A percentile compares a stretch with the other conserved stretches of the same genome.
These are phyloP conservation scores for Chaenogobius annularis DNA, from an alignment of 2,113 vertebrate genomes.

Conservation along the genomic window DNA sequence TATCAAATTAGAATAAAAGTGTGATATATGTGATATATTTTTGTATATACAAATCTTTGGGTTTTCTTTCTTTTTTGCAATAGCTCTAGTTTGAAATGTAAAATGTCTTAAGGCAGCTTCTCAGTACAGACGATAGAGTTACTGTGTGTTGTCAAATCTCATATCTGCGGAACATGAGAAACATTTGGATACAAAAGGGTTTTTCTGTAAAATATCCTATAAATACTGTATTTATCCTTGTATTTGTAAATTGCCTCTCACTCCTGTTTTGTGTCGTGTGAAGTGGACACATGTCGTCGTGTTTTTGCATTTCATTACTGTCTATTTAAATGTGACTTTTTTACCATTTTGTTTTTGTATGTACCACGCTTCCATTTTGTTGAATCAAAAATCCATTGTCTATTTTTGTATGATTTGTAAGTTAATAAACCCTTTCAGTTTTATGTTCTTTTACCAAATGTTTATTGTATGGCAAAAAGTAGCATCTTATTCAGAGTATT, in stretches of 20 bases:
- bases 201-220: conserved; percentile 95
- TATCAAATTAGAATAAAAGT: conserved; percentile 82
- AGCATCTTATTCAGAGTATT: conserved; percentile 97
- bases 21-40: conserved; percentile 88
- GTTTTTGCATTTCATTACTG: conserved; percentile 83
- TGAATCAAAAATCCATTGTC: conserved; percentile 86
- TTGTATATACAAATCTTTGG: conserved; percentile 85
- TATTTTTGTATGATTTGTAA: conserved; percentile 99
- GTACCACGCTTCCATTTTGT: conserved; percentile 87
- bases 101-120: conserved; percentile 93
- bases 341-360: conserved; percentile 58
- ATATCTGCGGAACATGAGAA: conserved; percentile 81
- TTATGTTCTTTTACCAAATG: conserved; percentile 71
- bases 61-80: conserved; percentile 84
- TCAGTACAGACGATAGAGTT: conserved; percentile 83
- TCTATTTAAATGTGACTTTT: conserved; percentile 92
- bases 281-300: conserved; percentile 86
- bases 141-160: conserved; percentile 86
- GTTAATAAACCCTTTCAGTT: conserved; percentile 82
- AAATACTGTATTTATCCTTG: conserved; percentile 99
- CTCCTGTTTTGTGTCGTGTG: conserved; percentile 89
- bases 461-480: conserved; percentile 93
- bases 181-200: conserved; percentile 77
- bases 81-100: conserved; percentile 93
- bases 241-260: conserved; percentile 92